Evolutionary conservation across 2,888 invertebrate genomes (phyloP).

Genomic region (Proisotoma minuta): DNA sequence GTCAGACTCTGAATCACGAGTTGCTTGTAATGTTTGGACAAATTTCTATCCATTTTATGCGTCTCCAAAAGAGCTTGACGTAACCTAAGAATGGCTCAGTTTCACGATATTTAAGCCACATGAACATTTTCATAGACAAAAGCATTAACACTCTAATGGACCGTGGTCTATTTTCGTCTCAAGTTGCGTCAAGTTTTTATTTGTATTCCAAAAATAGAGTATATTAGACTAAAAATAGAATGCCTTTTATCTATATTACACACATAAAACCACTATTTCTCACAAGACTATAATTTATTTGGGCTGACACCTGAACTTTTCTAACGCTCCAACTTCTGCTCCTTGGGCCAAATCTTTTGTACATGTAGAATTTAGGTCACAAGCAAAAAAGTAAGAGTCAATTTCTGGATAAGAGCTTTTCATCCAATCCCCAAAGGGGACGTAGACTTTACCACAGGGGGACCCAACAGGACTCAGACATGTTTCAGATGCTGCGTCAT

Average conservation of each 20-base stretch:
- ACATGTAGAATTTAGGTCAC: slow-evolving; percentile 12
- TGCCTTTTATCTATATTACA: background rate
- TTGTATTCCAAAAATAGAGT: background rate
- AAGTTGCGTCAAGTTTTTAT: background rate
- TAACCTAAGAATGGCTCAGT: no score
- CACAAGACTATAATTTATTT: no score
- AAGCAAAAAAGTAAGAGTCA: slow-evolving; percentile 24
- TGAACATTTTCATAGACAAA: no score
- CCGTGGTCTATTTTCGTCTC: background rate
- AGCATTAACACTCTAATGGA: no score
- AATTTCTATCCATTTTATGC: no score
- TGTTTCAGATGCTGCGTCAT: slow-evolving; percentile 14
- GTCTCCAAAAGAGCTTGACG: no score
- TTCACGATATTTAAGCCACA: no score
- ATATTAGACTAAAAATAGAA: background rate
- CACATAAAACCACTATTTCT: no score
- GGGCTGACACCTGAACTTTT: slow-evolving; percentile 8
- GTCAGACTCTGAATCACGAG: no score
- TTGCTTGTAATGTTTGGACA: no score
- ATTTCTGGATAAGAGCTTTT: slow-evolving; percentile 25
- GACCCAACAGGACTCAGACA: slow-evolving; percentile 22
- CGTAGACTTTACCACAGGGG: slow-evolving; percentile 28
- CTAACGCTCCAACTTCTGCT: slow-evolving; percentile 6
- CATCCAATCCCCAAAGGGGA: slow-evolving; percentile 27
- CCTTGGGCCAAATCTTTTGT: background rate